Conservation (phyloP, 2,888 invertebrate species). For the Lamellibrachia satsuma region DNA sequence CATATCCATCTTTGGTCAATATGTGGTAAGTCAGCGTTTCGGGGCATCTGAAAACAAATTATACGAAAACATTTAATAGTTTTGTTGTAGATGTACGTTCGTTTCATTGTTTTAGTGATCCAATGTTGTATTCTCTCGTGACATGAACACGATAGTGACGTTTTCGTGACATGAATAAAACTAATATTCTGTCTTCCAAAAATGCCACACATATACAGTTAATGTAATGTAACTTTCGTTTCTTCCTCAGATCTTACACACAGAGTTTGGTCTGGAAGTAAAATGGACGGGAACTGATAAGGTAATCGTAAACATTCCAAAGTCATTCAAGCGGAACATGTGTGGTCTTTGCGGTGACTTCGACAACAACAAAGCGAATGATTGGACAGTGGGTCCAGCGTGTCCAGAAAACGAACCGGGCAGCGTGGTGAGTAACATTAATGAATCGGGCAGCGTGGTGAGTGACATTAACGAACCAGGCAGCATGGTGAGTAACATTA, state of each 20-base stretch:
- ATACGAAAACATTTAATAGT: not conserved
- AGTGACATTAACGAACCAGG: conserved; percentile 24
- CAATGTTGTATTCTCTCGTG: not conserved
- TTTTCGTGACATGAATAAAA: not conserved
- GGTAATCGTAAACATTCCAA: conserved; percentile 80
- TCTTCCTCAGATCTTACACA: not conserved
- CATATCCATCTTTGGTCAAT: conserved; percentile 27
- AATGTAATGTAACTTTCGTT: not conserved
- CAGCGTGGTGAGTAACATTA: conserved; percentile 31
- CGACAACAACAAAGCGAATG: conserved; percentile 85
- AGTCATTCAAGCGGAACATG: conserved; percentile 76
- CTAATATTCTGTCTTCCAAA: not conserved
- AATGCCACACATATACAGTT: not conserved
- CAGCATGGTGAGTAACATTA: too few species aligned
- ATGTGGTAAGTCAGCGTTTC: conserved; percentile 39
- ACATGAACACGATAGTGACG: not conserved
- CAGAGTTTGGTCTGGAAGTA: conserved; percentile 77
- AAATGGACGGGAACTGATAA: conserved; percentile 92
- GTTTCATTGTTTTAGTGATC: not conserved
- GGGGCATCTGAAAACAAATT: not conserved
- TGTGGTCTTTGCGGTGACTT: conserved; percentile 96
- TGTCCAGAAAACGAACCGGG: conserved; percentile 40
- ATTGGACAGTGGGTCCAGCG: conserved; percentile 67
- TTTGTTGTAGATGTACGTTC: not conserved
- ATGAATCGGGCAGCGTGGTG: conserved; percentile 32